Conservation (phyloP, 2,113 vertebrate genomes). For the Channa maculata region DNA sequence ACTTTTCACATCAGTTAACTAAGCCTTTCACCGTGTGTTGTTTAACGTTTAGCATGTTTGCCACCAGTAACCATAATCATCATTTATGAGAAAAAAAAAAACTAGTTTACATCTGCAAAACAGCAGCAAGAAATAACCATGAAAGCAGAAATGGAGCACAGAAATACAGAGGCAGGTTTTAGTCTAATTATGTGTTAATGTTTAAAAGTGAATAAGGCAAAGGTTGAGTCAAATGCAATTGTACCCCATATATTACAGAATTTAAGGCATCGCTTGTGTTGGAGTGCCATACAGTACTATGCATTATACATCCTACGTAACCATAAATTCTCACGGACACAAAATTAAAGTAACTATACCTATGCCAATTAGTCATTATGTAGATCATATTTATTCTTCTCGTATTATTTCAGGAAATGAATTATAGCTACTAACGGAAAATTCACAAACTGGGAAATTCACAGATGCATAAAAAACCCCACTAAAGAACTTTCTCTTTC, state of each 20-base stretch:
- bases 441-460: no score
- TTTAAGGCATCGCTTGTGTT: conserved; percentile 65
- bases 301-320: conserved; percentile 28
- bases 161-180: conserved; percentile 33
- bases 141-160: conserved; percentile 17
- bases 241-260: conserved; percentile 28
- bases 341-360: neutral
- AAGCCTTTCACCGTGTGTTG: conserved; percentile 40
- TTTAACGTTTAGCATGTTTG: conserved; percentile 16
- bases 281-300: conserved; percentile 24
- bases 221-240: conserved; percentile 18
- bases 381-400: neutral
- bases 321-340: neutral
- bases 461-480: neutral
- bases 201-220: conserved; percentile 64
- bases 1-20: conserved; percentile 57
- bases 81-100: conserved; percentile 33
- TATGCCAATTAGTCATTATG: neutral
- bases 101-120: conserved; percentile 47
- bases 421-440: conserved; percentile 28
- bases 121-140: conserved; percentile 22
- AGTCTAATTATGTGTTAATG: conserved; percentile 1
- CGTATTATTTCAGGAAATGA: neutral
- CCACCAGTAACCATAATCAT: conserved; percentile 18
- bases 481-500: neutral